phyloP scores from a whole-genome alignment of 2,888 invertebrate genomes.

The Drosophila anomalata region DNA sequence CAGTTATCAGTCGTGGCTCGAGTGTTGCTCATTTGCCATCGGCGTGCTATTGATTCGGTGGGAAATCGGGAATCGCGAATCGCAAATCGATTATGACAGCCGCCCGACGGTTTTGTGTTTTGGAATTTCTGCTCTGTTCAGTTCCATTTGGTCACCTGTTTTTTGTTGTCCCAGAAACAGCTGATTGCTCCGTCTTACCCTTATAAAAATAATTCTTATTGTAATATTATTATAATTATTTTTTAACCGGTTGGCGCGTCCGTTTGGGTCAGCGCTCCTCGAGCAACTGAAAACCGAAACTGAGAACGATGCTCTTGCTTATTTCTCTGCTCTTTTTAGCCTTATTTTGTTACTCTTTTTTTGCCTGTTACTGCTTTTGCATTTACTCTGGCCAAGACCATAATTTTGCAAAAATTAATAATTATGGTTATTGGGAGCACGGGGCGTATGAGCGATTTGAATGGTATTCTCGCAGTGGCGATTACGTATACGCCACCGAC shows the following conservation, averaged over 20 bases:
- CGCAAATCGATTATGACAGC: slow-evolving; percentile 47
- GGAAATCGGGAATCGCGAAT: slow-evolving; percentile 11
- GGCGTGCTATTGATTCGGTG: slow-evolving; percentile 59
- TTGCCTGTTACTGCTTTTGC: background rate
- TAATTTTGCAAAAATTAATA: slow-evolving; percentile 40
- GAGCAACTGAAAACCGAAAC: slow-evolving; percentile 3
- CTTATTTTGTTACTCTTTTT: background rate
- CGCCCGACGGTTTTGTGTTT: background rate
- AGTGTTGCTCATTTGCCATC: slow-evolving; percentile 33
- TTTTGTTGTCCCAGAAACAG: background rate
- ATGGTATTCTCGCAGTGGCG: background rate
- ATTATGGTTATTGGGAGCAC: slow-evolving; percentile 27
- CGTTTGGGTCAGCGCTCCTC: slow-evolving; percentile 57
- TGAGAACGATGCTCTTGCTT: slow-evolving; percentile 1
- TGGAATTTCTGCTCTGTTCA: background rate
- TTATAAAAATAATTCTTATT: background rate
- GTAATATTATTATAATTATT: background rate
- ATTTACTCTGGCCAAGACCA: slow-evolving; percentile 2
- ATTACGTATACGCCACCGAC: slow-evolving; percentile 32
- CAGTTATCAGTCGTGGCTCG: slow-evolving; percentile 20
- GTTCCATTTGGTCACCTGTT: background rate
- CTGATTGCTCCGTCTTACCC: background rate
- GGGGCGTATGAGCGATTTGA: slow-evolving; percentile 24
- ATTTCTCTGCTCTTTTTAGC: background rate
- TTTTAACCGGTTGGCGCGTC: slow-evolving; percentile 43